Percentiles rank a stretch among this genome's conserved stretches.
These are phyloP conservation scores for Elanus axillaris DNA, from an alignment of 2,113 vertebrate species.

Conservation along the genomic window DNA sequence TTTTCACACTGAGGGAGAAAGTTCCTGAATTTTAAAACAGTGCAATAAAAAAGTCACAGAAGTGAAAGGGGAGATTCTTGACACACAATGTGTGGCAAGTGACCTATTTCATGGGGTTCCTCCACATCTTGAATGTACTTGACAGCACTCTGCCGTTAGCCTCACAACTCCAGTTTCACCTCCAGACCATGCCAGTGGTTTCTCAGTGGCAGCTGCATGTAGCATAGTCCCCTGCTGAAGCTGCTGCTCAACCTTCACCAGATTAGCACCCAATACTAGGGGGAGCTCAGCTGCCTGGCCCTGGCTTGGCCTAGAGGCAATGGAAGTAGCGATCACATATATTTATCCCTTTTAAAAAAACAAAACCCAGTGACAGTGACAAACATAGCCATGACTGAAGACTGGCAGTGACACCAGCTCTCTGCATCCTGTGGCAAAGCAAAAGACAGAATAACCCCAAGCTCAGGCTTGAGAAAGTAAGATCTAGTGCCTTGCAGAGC, in stretches of 20 bases:
- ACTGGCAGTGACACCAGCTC: background rate
- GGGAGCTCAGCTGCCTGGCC: background rate
- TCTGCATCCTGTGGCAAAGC: background rate
- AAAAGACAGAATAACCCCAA: background rate
- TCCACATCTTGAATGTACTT: background rate
- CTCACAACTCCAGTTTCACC: background rate
- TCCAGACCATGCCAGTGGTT: background rate
- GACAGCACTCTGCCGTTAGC: background rate
- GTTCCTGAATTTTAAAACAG: background rate
- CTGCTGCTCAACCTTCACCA: background rate
- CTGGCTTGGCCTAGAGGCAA: background rate
- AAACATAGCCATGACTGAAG: background rate
- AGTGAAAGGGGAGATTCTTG: background rate
- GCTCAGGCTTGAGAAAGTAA: background rate
- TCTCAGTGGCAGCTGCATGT: background rate
- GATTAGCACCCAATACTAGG: background rate
- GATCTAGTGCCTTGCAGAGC: background rate
- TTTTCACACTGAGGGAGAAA: background rate
- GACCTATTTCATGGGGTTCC: background rate
- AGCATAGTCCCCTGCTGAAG: background rate
- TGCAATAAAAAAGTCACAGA: background rate
- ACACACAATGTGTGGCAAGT: background rate
- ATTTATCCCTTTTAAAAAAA: background rate
- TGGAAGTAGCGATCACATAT: background rate
- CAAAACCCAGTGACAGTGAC: background rate